Evolutionary conservation across 2,797 vertebrate species (phyloP).

Genomic region (Zalophus californianus): DNA sequence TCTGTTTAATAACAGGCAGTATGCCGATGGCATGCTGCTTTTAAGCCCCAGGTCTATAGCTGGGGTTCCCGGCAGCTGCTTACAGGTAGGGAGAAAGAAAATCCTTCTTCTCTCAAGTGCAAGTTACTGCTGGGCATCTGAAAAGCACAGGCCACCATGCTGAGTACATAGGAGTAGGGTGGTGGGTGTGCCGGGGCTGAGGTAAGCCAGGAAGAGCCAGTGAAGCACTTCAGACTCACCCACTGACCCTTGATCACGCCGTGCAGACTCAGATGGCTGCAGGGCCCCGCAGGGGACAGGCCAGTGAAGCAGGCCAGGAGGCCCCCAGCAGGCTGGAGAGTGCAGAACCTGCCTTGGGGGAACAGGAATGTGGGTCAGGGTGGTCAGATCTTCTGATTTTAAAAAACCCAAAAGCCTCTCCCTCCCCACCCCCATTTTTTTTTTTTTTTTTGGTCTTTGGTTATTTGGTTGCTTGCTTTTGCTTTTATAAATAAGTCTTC

Average conservation of each 20-base stretch:
- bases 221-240: neutral
- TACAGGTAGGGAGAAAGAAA: neutral
- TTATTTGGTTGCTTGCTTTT: neutral
- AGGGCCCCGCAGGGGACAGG: neutral
- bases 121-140: neutral
- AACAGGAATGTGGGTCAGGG: neutral
- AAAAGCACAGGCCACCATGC: neutral
- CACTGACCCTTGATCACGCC: neutral
- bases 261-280: neutral
- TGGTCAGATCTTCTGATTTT: neutral
- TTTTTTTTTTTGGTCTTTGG: neutral
- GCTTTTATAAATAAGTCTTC: constrained; percentile 25
- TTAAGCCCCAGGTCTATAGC: neutral
- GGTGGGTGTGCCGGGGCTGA: too few relatives aligned
- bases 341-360: neutral
- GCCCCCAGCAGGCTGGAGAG: neutral
- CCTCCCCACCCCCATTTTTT: too few relatives aligned
- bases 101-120: neutral
- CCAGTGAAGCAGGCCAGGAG: neutral
- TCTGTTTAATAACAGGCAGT: neutral
- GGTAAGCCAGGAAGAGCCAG: neutral
- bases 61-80: neutral
- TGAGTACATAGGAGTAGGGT: neutral
- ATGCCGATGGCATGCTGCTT: neutral
- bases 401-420: neutral